Evolutionary conservation across 2,113 vertebrate genomes (phyloP), one percentile per base, ranked within the genome.

Genomic region (Seriola dumerili): DNA sequence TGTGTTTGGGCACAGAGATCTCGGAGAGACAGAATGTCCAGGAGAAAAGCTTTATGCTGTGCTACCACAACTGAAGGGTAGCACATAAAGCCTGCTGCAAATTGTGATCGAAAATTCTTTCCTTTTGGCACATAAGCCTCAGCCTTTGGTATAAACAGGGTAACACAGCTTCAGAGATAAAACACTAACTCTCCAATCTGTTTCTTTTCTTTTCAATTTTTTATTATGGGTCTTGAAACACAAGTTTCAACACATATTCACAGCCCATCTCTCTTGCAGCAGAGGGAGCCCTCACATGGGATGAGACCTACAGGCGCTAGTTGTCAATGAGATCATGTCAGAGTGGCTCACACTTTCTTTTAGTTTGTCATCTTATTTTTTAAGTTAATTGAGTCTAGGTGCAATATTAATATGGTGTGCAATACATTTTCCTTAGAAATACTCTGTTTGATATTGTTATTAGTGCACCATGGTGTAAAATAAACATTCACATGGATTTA

Each of bases 1-100:
- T 38, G 61, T 95, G 36, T 23, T 70, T 1, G 94, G 93, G 1
- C 94, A 95, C 87, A 91, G 80, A 83, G 94, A 95, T 78, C 6
- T 95, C 79, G 83, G 70, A 65, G 4, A 4, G 0, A 95, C 94
- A 2, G 72, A 87, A 36, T 95, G 94, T 78, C 94, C 94, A 2
- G 94, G 94, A 74, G 50, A 75, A 3, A 72, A 91, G 1, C 86
- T 95, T 44, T 92, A 95, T 4, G 38, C 67, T n/a, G 50, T 50
- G 3, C 50, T 95, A 0, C 11, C 85, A 62, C 73, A 84, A 13
- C 85, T 93, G 34, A 91, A 25, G 48, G 11, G 9, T 2, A 7
- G 8, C 5, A 23, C 14, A 9, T 88, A 13, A 84, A 32, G 7
- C 46, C 68, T 34, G 5, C 8, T 34, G 7, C 16, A 5, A 4